Base-by-base conservation (phyloP, 2,113 vertebrate genomes). In the Reinhardtius hippoglossoides region DNA sequence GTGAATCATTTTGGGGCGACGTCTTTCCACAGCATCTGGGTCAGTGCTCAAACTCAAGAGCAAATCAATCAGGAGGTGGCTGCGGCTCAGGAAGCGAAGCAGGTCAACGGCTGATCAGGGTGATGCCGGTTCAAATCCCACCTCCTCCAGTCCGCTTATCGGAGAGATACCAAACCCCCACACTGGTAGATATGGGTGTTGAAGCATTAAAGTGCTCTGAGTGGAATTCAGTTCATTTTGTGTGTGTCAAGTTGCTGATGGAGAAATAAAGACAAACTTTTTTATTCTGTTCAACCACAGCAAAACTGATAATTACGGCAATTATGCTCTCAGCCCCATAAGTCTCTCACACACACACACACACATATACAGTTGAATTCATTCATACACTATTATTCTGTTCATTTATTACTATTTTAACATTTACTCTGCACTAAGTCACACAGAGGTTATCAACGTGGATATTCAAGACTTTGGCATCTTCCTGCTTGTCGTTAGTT, bases 231-330 rank as follows among this genome's bases (percentile, higher is more conserved):
- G 44, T 12, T 63, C 0, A 70, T 70, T 84, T 50, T 60, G 20
- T 70, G 21, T 77, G 54, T 78, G 66, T 80, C 69, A 71, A 70
- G 75, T 71, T 67, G 66, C 60, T 81, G 80, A 78, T 78, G 54
- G 61, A 74, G 58, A 52, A 68, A 82, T 77, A 65, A 68, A 80
- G 58, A 72, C 50, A 64, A 44, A 60, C 50, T 76, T 80, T 75
- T 74, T 81, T 72, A 78, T 81, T 86, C 59, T 79, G 15, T 74
- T 79, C 13, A 64, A 79, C 64, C 59, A 71, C 63, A 81, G 81
- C 59, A 55, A 76, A 60, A 46, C 73, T 71, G 68, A 58, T 76
- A 75, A 81, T 78, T 63, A 73, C 79, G 73, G 5, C 2, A 70
- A 87, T 81, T 83, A 81, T 83, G 42, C 50, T 76, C 52, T 67